These are phyloP conservation scores for Parotocinclus haroldoi DNA, from an alignment of 2,797 vertebrate genomes.

Conservation along the genomic window DNA sequence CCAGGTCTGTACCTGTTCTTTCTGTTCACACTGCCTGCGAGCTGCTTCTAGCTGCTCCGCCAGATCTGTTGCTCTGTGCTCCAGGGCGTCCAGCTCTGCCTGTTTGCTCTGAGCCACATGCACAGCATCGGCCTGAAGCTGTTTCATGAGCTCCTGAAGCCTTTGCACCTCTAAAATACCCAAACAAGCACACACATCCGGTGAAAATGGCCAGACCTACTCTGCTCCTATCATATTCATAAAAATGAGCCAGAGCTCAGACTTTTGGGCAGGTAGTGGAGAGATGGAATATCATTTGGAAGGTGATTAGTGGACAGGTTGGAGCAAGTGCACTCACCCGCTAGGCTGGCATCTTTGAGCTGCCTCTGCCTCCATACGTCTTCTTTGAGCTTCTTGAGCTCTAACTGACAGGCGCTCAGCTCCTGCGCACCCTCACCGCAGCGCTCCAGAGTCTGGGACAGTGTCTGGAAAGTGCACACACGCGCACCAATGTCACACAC, in stretches of 20 bases:
- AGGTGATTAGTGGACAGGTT: slow-evolving; percentile 9
- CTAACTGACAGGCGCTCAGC: slow-evolving; percentile 61
- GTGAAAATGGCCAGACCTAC: neutral
- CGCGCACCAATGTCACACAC: slow-evolving; percentile 54
- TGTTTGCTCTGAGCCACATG: slow-evolving; percentile 55
- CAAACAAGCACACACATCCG: slow-evolving; percentile 19
- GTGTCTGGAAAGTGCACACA: slow-evolving; percentile 43
- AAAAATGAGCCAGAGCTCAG: neutral
- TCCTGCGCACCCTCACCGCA: slow-evolving; percentile 63
- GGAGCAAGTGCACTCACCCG: slow-evolving; percentile 51
- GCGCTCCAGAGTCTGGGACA: slow-evolving; percentile 58
- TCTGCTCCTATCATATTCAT: neutral
- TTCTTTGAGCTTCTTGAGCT: slow-evolving; percentile 64
- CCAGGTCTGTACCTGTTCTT: slow-evolving; percentile 58
- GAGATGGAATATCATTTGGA: neutral
- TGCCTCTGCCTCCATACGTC: slow-evolving; percentile 61
- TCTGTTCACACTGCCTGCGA: slow-evolving; percentile 55
- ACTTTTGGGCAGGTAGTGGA: neutral
- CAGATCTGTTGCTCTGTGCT: slow-evolving; percentile 56
- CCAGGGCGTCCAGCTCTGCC: slow-evolving; percentile 50
- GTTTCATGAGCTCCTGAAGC: slow-evolving; percentile 58
- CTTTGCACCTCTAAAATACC: slow-evolving; percentile 55
- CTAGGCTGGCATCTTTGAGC: slow-evolving; percentile 61
- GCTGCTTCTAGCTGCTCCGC: slow-evolving; percentile 59
- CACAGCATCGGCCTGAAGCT: slow-evolving; percentile 56